Conservation (phyloP, 1,140 invertebrate genomes). For the Agraylea sexmaculata region DNA sequence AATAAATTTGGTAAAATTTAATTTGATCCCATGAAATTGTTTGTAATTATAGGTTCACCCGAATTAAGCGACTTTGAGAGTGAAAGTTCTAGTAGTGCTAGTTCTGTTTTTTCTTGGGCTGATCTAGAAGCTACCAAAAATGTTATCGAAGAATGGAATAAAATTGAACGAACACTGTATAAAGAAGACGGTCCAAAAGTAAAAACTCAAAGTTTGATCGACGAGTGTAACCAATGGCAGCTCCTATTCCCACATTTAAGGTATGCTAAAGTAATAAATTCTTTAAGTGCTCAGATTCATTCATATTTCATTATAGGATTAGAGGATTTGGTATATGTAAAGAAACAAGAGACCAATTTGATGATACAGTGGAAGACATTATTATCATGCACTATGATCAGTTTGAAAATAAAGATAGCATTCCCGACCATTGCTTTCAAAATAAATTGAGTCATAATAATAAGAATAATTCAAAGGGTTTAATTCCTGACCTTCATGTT, state of each 20-base stretch:
- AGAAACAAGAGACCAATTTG: conserved; percentile 24
- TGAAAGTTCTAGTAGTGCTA: conserved; percentile 33
- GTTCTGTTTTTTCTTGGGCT: conserved; percentile 32
- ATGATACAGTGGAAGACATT: conserved; percentile 35
- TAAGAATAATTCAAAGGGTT: not conserved
- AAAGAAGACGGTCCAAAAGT: conserved; percentile 35
- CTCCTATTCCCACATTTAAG: conserved; percentile 35
- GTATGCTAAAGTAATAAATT: conserved; percentile 21
- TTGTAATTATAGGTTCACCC: conserved; percentile 31
- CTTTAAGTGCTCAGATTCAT: conserved; percentile 1
- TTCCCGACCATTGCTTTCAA: conserved; percentile 6
- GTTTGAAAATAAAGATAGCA: conserved; percentile 5
- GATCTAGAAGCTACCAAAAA: conserved; percentile 31
- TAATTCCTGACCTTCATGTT: conserved; percentile 16
- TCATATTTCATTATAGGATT: conserved; percentile 5
- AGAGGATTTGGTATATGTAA: conserved; percentile 29
- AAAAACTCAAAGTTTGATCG: conserved; percentile 29
- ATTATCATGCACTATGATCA: conserved; percentile 37
- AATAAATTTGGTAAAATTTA: conserved; percentile 1
- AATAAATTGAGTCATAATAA: conserved; percentile 2
- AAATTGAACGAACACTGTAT: conserved; percentile 36
- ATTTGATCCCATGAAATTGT: not conserved
- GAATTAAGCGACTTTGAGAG: conserved; percentile 37
- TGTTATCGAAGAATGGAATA: conserved; percentile 34
- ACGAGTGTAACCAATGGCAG: conserved; percentile 39